Percentiles rank a stretch among this genome's conserved stretches.
These are phyloP conservation scores for Silurus glanis DNA, from an alignment of 2,113 vertebrate genomes.

Conservation along the genomic window DNA sequence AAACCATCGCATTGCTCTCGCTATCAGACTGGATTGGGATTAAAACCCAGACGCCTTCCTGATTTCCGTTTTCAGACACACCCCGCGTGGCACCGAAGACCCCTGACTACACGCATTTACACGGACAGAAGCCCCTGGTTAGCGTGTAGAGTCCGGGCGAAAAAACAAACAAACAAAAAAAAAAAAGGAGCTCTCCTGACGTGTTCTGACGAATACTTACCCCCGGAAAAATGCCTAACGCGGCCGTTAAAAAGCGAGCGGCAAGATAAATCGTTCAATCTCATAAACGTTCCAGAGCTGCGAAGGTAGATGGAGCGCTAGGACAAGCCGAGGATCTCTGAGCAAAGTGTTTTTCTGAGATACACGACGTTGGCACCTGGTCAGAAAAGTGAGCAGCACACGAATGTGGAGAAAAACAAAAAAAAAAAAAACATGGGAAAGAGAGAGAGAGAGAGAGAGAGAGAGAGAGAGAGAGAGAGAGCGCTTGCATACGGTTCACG, in stretches of 20 bases:
- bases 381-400: conserved; percentile 18
- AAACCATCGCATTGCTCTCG: not conserved
- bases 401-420: too few species aligned
- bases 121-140: not conserved
- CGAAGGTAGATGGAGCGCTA: conserved; percentile 4
- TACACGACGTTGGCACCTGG: conserved; percentile 30
- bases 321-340: not conserved
- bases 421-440: too few species aligned
- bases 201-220: not conserved
- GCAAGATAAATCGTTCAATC: conserved; percentile 3
- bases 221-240: not conserved
- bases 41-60: too few species aligned
- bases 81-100: not conserved
- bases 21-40: not conserved
- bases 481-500: conserved; percentile 55
- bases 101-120: not conserved
- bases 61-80: conserved; percentile 6
- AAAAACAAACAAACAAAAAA: not conserved
- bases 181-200: not conserved
- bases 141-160: not conserved
- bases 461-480: not conserved
- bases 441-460: too few species aligned
- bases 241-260: not conserved
- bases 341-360: conserved; percentile 19
- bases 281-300: not conserved